These are phyloP conservation scores for Eupristina koningsbergeri DNA, from an alignment of 1,140 invertebrate genomes.

Conservation along the genomic window DNA sequence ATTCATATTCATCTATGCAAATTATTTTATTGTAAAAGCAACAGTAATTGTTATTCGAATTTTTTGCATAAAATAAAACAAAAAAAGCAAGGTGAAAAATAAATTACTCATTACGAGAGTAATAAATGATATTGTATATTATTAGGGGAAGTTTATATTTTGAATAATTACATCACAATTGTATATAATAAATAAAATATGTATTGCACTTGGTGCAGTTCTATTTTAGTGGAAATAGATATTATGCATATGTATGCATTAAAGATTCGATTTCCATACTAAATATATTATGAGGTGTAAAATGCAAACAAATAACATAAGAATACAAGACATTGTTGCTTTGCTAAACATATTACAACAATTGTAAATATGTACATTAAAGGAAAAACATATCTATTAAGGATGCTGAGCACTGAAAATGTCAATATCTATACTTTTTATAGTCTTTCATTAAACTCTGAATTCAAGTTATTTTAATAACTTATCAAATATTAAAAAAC, in stretches of 20 bases:
- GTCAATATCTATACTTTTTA: not conserved
- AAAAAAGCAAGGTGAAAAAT: not conserved
- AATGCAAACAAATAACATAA: conserved; percentile 19
- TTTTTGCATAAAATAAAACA: conserved; percentile 21
- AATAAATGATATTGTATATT: conserved; percentile 39
- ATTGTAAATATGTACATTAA: conserved; percentile 62
- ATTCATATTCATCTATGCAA: conserved; percentile 21
- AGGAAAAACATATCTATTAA: conserved; percentile 44
- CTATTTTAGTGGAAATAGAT: conserved; percentile 20
- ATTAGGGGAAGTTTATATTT: conserved; percentile 43
- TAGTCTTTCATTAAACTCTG: not conserved
- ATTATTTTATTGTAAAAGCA: conserved; percentile 40
- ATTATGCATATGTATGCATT: conserved; percentile 26
- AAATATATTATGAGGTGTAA: conserved; percentile 21
- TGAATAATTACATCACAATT: conserved; percentile 46
- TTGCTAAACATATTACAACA: conserved; percentile 51
- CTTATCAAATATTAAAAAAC: not conserved
- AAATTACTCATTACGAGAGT: conserved; percentile 21
- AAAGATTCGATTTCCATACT: not conserved
- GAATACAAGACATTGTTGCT: conserved; percentile 39
- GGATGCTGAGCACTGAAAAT: conserved; percentile 2
- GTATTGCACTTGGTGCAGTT: conserved; percentile 34
- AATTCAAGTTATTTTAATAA: not conserved
- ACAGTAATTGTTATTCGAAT: conserved; percentile 41
- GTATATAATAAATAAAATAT: conserved; percentile 42